These are phyloP conservation scores for Myrmophylax atrothorax DNA, from an alignment of 2,113 vertebrate genomes.

Conservation along the genomic window DNA sequence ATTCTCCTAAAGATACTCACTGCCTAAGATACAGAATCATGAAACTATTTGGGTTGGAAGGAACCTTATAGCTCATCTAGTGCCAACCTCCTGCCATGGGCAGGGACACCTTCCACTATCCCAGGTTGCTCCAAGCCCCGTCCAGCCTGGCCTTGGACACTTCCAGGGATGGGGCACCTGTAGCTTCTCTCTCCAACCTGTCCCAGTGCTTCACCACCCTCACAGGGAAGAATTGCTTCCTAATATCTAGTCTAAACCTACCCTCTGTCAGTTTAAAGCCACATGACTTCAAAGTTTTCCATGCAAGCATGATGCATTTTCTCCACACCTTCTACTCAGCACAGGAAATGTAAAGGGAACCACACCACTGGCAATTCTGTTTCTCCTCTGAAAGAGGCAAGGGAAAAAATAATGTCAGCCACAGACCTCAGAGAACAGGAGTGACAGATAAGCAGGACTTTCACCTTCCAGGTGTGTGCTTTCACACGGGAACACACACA, in stretches of 20 bases:
- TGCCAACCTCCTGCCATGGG: not conserved
- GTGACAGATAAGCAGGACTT: not conserved
- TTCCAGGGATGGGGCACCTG: not conserved
- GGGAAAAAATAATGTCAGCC: not conserved
- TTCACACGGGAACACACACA: rapidly evolving
- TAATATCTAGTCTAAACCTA: not conserved
- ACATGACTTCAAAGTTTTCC: not conserved
- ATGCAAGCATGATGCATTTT: rapidly evolving
- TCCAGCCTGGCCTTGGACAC: not conserved
- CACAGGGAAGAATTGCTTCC: not conserved
- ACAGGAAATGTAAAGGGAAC: not conserved
- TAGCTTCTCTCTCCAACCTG: not conserved
- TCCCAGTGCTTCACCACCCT: not conserved
- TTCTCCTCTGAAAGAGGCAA: not conserved
- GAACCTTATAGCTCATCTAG: rapidly evolving
- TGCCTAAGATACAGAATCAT: not conserved
- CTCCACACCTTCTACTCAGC: not conserved
- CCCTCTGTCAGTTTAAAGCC: not conserved
- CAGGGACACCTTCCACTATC: not conserved
- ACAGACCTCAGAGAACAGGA: rapidly evolving
- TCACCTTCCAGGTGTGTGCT: not conserved
- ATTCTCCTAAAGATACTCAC: not conserved
- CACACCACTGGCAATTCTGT: not conserved
- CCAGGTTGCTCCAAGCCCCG: not conserved
- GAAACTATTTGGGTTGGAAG: not conserved